phyloP scores from a whole-genome alignment of 1,140 invertebrate species.

The Octopus sinensis region DNA sequence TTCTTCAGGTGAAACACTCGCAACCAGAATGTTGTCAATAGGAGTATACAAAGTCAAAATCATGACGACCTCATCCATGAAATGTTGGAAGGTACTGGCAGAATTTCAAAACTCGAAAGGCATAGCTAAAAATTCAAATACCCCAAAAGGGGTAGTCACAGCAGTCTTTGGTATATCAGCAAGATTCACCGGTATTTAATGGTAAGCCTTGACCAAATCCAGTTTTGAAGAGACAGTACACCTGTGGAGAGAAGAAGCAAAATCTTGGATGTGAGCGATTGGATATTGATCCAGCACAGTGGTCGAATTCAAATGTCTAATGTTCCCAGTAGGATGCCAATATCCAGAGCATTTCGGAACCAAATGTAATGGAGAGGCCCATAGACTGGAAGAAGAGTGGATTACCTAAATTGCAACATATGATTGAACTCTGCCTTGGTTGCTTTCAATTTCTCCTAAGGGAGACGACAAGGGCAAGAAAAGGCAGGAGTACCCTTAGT shows the following conservation, averaged over 20 bases:
- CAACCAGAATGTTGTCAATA: slow-evolving; percentile 6
- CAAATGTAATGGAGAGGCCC: slow-evolving; percentile 58
- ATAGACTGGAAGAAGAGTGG: slow-evolving; percentile 31
- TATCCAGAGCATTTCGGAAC: slow-evolving; percentile 53
- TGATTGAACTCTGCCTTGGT: neutral
- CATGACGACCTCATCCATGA: neutral
- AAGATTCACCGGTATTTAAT: slow-evolving; percentile 27
- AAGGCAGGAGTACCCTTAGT: too few species aligned
- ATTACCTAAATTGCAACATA: neutral
- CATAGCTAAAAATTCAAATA: slow-evolving; percentile 30
- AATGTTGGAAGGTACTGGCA: neutral
- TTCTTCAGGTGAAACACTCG: slow-evolving; percentile 29
- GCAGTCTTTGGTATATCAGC: slow-evolving; percentile 27
- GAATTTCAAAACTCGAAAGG: slow-evolving; percentile 20
- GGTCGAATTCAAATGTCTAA: slow-evolving; percentile 53
- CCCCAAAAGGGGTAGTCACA: slow-evolving; percentile 30
- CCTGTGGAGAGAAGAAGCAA: slow-evolving; percentile 23
- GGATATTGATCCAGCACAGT: slow-evolving; percentile 37
- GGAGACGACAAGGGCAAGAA: too few species aligned
- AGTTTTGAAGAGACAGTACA: slow-evolving; percentile 26
- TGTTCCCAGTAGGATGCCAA: slow-evolving; percentile 58
- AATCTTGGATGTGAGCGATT: slow-evolving; percentile 28
- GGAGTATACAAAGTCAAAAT: neutral
- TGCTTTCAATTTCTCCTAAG: neutral
- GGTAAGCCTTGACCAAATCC: slow-evolving; percentile 26